Evolutionary conservation across 2,888 invertebrate species (phyloP), one percentile per base, ranked within the genome.

Genomic region (Lymantria dispar): DNA sequence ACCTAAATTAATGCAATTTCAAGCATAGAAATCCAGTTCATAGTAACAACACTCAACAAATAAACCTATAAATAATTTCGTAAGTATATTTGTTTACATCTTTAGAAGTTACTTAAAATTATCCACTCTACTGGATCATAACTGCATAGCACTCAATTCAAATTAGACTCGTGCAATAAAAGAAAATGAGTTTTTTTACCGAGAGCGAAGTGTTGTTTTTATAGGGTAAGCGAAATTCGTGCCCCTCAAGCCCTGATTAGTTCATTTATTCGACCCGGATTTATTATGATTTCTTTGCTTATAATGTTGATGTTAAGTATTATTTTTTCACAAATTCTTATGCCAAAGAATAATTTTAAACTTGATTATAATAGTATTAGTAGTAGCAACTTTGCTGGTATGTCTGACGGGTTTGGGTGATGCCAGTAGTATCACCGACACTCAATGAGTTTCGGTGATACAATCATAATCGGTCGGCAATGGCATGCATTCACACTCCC

Each of bases 131-230:
- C 87, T 87, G 88, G 86, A 77, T 85, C 86, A 87, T 88, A 89
- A 90, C 90, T 87, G 89, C 89, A 90, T 83, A 80, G 80, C 86
- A 85, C 89, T 91, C 87, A 83, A 91, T 90, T 88, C 85, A 89
- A 90, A 90, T 91, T 91, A 91, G 87, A 75, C 77, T 65, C 70
- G 71, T 83, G 88, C 87, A 87, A 90, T 90, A 90, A 91, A 90
- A 80, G 83, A 79, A 86, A 89, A 90, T 89, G 88, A 88, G 89
- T 70, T 84, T 90, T 84, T 85, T 88, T 86, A 88, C 83, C 83
- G 81, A 81, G 77, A 71, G 80, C 78, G 74, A 84, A 85, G 82
- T 81, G 83, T 85, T 87, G 85, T 85, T 88, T 90, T 91, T 90
- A 90, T 90, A 86, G 80, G 78, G 72, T 68, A 54, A 76, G 79